Base-by-base conservation (phyloP, 1,140 invertebrate species). In the Chymomyza costata region DNA sequence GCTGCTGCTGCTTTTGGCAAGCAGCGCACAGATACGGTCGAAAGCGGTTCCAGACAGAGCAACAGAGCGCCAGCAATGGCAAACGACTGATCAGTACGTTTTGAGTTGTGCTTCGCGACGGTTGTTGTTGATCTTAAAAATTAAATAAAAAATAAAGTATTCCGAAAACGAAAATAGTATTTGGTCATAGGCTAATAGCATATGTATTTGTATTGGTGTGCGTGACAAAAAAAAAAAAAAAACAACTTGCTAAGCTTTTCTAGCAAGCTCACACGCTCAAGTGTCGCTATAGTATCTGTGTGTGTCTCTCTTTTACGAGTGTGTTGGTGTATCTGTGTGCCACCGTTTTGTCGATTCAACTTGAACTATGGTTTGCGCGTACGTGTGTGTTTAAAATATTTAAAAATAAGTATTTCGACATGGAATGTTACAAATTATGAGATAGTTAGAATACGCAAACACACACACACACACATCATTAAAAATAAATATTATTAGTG, bases 91-190 rank as follows among this genome's bases (percentile, higher is more conserved):
- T 83, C 80, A 83, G 80, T 83, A 76, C 69, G 80, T 76, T 81
- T 83, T 76, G 81, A 80, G 80, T 83, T 81, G 73, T 83, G 71
- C 60, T 83, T 61, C 73, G 80, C 80, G 68, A 74, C 81, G 81
- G 80, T 81, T 82, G 74, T 81, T 82, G 74, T 49, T 64, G 58
- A 81, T 81, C 73, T 80, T 63, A 57, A 57, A 48, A 48, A 78
- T 55, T 65, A 55, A 28, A 30, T 40, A 51, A 67, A 61, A 28
- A 69, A 59, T 43, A 61, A n/a, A n/a, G n/a, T n/a, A n/a, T 38
- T 47, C 13, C 34, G 11, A 54, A 46, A 47, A 39, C 53, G 28
- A 45, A 43, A 31, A n/a, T n/a, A n/a, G n/a, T n/a, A n/a, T n/a
- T 47, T 63, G 58, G 56, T 52, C 63, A 66, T 69, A 70, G 66